These are phyloP conservation scores for Ostrea edulis DNA, from an alignment of 1,140 invertebrate species.

Conservation along the genomic window DNA sequence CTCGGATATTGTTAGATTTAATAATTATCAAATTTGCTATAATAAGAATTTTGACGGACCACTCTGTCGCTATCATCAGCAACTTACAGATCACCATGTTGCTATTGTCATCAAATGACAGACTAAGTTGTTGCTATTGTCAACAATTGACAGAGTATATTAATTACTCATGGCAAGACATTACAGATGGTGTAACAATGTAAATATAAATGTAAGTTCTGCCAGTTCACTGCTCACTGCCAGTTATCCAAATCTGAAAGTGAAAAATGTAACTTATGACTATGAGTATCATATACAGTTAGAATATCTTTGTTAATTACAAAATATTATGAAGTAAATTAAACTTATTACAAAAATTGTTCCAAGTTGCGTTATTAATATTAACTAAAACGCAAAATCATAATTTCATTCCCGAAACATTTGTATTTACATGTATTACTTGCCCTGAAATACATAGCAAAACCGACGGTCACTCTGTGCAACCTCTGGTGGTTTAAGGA, in stretches of 20 bases:
- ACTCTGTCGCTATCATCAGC: conserved; percentile 11
- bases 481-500: background rate
- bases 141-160: background rate
- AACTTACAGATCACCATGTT: conserved; percentile 1
- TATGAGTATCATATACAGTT: background rate
- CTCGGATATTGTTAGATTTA: background rate
- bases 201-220: background rate
- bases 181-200: background rate
- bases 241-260: conserved; percentile 29
- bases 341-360: too few species aligned
- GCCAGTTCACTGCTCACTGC: background rate
- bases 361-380: too few species aligned
- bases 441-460: background rate
- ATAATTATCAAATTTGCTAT: conserved; percentile 15
- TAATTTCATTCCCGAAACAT: background rate
- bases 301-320: background rate
- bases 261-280: background rate
- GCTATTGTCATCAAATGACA: conserved; percentile 14
- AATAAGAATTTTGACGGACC: conserved; percentile 16
- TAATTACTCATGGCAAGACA: too few species aligned
- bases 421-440: background rate
- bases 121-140: conserved; percentile 23
- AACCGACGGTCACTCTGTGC: background rate
- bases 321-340: too few species aligned
- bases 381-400: too few species aligned